Conservation (phyloP, 2,113 vertebrate genomes). For the Pterocles burchelli region DNA sequence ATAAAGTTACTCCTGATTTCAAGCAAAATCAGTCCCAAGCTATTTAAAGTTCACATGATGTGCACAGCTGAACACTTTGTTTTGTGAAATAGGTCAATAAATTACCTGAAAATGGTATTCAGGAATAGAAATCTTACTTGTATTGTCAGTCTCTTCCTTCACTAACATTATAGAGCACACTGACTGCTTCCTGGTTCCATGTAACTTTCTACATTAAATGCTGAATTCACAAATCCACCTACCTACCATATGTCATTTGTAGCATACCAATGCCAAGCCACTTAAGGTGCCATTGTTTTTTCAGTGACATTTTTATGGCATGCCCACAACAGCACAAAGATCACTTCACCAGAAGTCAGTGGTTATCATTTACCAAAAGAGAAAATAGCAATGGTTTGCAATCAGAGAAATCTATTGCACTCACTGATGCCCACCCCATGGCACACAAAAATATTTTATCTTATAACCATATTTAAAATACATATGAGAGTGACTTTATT, state of each 20-base stretch:
- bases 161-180: background rate
- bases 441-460: background rate
- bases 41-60: background rate
- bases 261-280: background rate
- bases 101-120: background rate
- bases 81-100: background rate
- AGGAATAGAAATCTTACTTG: background rate
- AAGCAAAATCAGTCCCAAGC: background rate
- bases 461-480: background rate
- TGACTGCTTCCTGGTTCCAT: background rate
- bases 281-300: background rate
- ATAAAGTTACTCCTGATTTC: background rate
- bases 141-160: background rate
- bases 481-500: background rate
- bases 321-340: background rate
- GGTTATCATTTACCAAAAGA: background rate
- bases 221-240: constrained; percentile 20
- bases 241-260: background rate
- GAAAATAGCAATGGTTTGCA: background rate
- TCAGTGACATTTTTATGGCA: background rate
- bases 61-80: background rate
- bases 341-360: background rate
- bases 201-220: background rate
- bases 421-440: rapidly evolving
- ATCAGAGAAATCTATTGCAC: background rate